Evolutionary conservation across 2,888 invertebrate genomes (phyloP).

Genomic region (Dorcus parallelipipedus): DNA sequence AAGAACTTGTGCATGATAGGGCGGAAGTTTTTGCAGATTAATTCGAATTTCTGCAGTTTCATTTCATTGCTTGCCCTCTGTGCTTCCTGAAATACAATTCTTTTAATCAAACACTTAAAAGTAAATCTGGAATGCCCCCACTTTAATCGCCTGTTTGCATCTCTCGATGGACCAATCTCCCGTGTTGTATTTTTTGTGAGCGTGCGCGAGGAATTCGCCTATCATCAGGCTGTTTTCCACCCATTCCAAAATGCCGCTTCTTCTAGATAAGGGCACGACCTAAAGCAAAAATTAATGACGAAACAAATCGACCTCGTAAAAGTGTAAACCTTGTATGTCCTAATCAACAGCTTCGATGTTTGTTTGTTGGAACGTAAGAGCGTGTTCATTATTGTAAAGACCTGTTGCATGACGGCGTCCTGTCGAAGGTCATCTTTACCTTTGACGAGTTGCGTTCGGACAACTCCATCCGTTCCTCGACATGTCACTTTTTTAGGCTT

Average conservation of each 20-base stretch:
- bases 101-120: not conserved
- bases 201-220: slow-evolving; percentile 69
- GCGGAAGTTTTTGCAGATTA: slow-evolving; percentile 66
- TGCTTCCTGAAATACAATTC: slow-evolving; percentile 7
- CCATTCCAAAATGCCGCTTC: slow-evolving; percentile 93
- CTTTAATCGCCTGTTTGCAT: slow-evolving; percentile 45
- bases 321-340: slow-evolving; percentile 79
- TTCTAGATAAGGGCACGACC: slow-evolving; percentile 81
- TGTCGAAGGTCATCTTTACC: slow-evolving; percentile 91
- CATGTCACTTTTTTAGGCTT: slow-evolving; percentile 83
- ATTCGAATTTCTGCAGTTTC: slow-evolving; percentile 58
- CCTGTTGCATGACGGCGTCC: slow-evolving; percentile 98
- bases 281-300: slow-evolving; percentile 34
- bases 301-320: slow-evolving; percentile 63
- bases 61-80: slow-evolving; percentile 45
- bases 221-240: slow-evolving; percentile 85
- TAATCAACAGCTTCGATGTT: slow-evolving; percentile 71
- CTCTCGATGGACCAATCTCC: slow-evolving; percentile 40
- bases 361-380: slow-evolving; percentile 68
- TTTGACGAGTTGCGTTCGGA: slow-evolving; percentile 77
- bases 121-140: slow-evolving; percentile 28
- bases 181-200: slow-evolving; percentile 62
- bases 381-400: slow-evolving; percentile 86
- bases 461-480: slow-evolving; percentile 72
- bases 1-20: slow-evolving; percentile 94